phyloP scores from a whole-genome alignment of 2,797 vertebrate genomes.

The Hypotaenidia okinawae region DNA sequence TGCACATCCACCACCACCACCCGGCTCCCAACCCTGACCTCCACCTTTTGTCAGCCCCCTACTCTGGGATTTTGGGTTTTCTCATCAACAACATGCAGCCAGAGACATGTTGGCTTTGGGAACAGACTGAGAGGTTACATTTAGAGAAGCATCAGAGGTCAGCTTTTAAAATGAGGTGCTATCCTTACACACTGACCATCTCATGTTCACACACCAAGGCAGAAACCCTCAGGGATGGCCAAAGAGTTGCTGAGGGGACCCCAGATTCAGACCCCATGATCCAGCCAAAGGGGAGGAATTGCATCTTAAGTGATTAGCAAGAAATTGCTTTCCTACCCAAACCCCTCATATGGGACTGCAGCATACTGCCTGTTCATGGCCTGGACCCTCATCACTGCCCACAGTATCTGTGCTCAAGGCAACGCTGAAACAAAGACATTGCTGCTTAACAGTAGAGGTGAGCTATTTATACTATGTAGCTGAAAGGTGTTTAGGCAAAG shows the following conservation, averaged over 20 bases:
- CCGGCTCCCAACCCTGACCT: not conserved
- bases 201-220: not conserved
- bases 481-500: not conserved
- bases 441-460: not conserved
- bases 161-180: not conserved
- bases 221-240: not conserved
- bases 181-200: not conserved
- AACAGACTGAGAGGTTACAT: not conserved
- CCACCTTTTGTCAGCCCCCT: not conserved
- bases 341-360: accelerated
- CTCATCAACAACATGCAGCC: not conserved
- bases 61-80: not conserved
- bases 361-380: not conserved
- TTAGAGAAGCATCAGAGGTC: not conserved
- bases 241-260: not conserved
- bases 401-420: not conserved
- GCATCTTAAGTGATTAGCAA: not conserved
- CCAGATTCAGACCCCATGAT: not conserved
- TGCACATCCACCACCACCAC: not conserved
- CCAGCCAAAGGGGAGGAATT: not conserved
- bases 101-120: not conserved
- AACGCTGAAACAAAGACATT: not conserved
- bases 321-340: not conserved
- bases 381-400: not conserved
- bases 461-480: not conserved